Conservation (phyloP, 2,113 vertebrate genomes). For the Nansenia antarctica region DNA sequence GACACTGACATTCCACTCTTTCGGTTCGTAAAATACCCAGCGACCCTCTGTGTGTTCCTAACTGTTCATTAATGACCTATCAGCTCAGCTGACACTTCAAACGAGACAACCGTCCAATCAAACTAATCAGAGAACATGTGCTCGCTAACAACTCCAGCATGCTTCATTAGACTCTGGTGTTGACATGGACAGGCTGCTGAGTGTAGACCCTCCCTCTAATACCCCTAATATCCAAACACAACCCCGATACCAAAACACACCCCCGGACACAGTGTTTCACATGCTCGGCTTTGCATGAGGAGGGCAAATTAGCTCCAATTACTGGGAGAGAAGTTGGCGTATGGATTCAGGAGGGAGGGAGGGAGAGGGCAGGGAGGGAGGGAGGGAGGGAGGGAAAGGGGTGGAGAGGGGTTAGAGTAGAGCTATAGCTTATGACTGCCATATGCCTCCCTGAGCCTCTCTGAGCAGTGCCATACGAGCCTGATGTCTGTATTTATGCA, state of each 20-base stretch:
- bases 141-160: conserved; percentile 56
- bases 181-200: conserved; percentile 58
- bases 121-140: conserved; percentile 57
- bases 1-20: too few relatives aligned
- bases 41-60: conserved; percentile 27
- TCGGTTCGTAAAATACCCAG: too few relatives aligned
- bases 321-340: conserved; percentile 52
- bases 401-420: too few relatives aligned
- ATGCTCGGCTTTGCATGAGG: conserved; percentile 47
- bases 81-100: conserved; percentile 47
- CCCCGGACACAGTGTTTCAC: conserved; percentile 32
- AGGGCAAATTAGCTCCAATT: conserved; percentile 63
- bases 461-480: conserved; percentile 7
- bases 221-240: conserved; percentile 21
- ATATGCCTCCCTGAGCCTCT: conserved; percentile 63
- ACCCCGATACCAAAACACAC: conserved; percentile 30
- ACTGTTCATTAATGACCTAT: conserved; percentile 27
- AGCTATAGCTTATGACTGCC: conserved; percentile 60
- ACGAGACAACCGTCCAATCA: conserved; percentile 42
- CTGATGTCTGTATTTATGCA: conserved; percentile 71
- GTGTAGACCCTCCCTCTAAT: too few relatives aligned
- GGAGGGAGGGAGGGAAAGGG: conserved; percentile 19
- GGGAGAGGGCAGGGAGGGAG: conserved; percentile 31
- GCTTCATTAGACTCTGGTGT: conserved; percentile 66
- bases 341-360: conserved; percentile 56